phyloP scores from a whole-genome alignment of 2,797 vertebrate species.

The Coregonus suidteri region DNA sequence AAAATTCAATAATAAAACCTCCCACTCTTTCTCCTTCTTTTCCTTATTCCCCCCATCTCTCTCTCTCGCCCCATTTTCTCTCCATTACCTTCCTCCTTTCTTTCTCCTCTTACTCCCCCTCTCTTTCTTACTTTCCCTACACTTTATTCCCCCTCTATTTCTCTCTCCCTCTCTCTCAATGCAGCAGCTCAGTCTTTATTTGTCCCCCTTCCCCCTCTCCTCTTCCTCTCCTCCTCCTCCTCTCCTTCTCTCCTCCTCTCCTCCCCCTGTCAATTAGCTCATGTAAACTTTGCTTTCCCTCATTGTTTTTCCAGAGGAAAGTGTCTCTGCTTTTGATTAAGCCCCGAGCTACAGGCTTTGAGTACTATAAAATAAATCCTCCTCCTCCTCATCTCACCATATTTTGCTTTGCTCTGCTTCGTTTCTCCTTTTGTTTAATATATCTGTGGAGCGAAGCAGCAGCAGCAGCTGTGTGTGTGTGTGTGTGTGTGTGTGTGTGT shows the following conservation, averaged over 20 bases:
- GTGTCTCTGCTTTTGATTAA: slow-evolving; percentile 76
- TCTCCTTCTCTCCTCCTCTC: slow-evolving; percentile 46
- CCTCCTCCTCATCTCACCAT: slow-evolving; percentile 2
- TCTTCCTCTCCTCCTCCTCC: slow-evolving; percentile 33
- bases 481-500: background rate
- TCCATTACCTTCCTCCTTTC: slow-evolving; percentile 15
- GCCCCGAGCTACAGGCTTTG: slow-evolving; percentile 45
- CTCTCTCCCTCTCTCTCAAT: background rate
- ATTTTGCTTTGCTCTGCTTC: slow-evolving; percentile 38
- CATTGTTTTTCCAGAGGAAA: slow-evolving; percentile 71
- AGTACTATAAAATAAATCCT: slow-evolving; percentile 34
- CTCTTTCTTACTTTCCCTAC: background rate
- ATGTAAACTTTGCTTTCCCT: slow-evolving; percentile 74
- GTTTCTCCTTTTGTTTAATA: slow-evolving; percentile 11
- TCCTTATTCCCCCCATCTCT: too few species aligned
- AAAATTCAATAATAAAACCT: too few species aligned
- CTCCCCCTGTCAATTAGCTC: slow-evolving; percentile 69
- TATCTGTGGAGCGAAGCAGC: slow-evolving; percentile 1
- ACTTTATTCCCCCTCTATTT: background rate
- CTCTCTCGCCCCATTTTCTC: background rate
- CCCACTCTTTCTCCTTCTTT: too few species aligned
- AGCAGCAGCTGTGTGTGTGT: background rate
- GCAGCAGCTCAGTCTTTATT: too few species aligned
- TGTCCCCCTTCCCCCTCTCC: background rate
- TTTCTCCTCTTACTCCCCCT: slow-evolving; percentile 20